Conservation (phyloP, 92 coral and sea anemone species). For the Zoanthus gigantus region DNA sequence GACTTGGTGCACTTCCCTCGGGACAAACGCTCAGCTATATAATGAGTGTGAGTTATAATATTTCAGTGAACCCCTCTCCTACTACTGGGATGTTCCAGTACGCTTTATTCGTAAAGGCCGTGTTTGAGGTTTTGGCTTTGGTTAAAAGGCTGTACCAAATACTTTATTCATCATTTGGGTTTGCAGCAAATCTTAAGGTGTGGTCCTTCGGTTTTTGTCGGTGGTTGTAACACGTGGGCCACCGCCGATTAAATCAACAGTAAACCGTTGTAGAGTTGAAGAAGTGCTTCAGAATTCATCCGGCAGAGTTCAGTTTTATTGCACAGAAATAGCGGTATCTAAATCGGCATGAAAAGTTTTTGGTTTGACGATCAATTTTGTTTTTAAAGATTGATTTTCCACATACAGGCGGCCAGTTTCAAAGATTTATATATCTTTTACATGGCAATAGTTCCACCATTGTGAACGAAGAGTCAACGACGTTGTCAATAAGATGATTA, state of each 20-base stretch:
- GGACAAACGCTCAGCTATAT: neutral
- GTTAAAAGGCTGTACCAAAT: no score
- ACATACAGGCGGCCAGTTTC: neutral
- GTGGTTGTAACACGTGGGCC: slow-evolving; percentile 11
- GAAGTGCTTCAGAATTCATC: neutral
- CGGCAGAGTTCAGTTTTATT: neutral
- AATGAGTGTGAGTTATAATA: neutral
- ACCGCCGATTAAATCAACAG: neutral
- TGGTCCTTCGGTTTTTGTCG: neutral
- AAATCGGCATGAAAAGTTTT: neutral
- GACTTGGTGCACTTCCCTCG: neutral
- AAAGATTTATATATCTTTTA: neutral
- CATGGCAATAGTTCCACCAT: neutral
- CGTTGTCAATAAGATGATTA: neutral
- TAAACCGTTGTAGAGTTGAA: neutral
- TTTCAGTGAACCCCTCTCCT: neutral
- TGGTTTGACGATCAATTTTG: neutral
- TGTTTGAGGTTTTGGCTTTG: neutral
- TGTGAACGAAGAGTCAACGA: neutral
- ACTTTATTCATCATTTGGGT: neutral
- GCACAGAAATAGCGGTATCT: neutral
- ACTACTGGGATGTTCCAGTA: neutral
- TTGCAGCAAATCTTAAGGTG: neutral
- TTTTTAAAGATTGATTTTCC: neutral
- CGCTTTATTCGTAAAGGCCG: neutral